Evolutionary conservation across 2,888 invertebrate genomes (phyloP).

Genomic region (Cheilosia impressa): DNA sequence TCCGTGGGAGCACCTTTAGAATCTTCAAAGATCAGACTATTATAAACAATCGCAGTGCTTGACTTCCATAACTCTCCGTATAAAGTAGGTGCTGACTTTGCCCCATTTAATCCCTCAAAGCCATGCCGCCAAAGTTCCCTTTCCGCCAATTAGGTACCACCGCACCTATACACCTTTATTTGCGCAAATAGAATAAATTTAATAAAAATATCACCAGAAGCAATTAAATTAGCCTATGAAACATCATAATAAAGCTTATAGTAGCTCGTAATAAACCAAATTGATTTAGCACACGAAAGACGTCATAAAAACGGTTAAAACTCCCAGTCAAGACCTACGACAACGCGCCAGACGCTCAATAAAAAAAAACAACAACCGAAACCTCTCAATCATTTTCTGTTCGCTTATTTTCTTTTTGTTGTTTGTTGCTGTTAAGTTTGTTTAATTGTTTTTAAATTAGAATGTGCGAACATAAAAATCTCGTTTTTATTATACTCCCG

Average conservation of each 20-base stretch:
- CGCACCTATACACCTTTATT: background rate
- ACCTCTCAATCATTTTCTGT: constrained; percentile 24
- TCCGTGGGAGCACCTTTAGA: no score
- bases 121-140: no score
- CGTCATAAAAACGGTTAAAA: constrained; percentile 38
- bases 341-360: constrained; percentile 48
- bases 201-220: background rate
- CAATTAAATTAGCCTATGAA: constrained; percentile 6
- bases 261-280: constrained; percentile 19
- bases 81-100: no score
- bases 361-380: background rate
- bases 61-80: no score
- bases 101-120: no score
- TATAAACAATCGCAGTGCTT: no score
- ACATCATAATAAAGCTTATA: constrained; percentile 3
- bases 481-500: constrained; percentile 51
- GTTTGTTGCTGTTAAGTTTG: constrained; percentile 41
- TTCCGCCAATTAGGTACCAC: background rate
- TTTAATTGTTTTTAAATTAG: constrained; percentile 73
- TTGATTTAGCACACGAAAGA: constrained; percentile 16
- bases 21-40: no score
- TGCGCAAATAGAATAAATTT: no score
- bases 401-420: background rate
- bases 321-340: constrained; percentile 56
- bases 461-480: constrained; percentile 71